phyloP scores from a whole-genome alignment of 2,113 vertebrate genomes.

The Phaethon lepturus region DNA sequence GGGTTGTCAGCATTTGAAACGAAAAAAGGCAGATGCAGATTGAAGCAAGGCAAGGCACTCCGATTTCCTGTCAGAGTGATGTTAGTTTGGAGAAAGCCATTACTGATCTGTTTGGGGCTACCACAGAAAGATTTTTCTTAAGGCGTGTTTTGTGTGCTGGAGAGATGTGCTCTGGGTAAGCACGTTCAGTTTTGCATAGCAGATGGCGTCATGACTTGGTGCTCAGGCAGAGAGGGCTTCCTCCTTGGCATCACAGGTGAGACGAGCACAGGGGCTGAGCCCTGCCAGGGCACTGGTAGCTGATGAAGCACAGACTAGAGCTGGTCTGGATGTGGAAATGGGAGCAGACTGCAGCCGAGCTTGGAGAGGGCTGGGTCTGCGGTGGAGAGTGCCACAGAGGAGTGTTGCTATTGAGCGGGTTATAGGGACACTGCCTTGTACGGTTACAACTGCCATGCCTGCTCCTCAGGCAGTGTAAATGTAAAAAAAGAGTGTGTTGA shows the following conservation, averaged over 20 bases:
- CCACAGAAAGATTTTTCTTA: not conserved
- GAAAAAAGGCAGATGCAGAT: not conserved
- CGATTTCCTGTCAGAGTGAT: not conserved
- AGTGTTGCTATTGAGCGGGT: not conserved
- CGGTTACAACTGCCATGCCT: not conserved
- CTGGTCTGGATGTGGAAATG: not conserved
- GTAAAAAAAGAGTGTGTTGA: not conserved
- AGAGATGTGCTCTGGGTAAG: not conserved
- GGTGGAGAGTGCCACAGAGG: no score
- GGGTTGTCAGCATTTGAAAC: not conserved
- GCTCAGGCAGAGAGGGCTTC: not conserved
- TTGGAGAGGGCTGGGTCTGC: not conserved
- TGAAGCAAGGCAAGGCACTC: not conserved
- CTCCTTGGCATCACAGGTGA: not conserved
- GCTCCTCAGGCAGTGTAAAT: not conserved
- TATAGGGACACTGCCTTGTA: rapidly evolving
- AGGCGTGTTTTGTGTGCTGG: not conserved
- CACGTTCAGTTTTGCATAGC: not conserved
- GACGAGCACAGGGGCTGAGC: not conserved
- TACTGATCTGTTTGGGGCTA: not conserved
- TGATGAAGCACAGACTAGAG: not conserved
- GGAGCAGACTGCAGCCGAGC: not conserved
- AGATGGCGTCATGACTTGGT: not conserved
- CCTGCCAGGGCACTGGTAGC: not conserved
- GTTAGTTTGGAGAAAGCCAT: not conserved